Conservation (phyloP, 2,113 vertebrate species). For the Limnothrissa miodon region DNA sequence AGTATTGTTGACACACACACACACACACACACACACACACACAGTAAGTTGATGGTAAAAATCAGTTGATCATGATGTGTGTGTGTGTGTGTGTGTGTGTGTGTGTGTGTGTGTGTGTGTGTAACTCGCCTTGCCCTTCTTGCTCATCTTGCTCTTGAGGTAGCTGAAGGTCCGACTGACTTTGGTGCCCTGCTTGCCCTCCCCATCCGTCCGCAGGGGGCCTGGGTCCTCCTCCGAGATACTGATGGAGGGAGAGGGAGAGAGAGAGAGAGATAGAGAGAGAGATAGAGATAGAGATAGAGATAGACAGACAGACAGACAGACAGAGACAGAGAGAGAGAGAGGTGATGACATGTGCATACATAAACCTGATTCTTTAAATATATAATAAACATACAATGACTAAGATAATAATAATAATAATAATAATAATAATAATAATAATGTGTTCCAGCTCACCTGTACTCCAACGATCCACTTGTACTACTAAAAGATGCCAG, state of each 20-base stretch:
- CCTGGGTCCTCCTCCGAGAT: slow-evolving; percentile 83
- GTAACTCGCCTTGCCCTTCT: slow-evolving; percentile 82
- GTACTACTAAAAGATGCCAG: slow-evolving; percentile 57
- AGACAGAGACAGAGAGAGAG: neutral
- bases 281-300: neutral
- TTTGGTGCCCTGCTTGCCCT: slow-evolving; percentile 80
- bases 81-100: no score
- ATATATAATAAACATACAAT: neutral
- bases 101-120: no score
- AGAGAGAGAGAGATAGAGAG: slow-evolving; percentile 5
- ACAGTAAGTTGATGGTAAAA: no score
- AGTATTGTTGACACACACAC: neutral
- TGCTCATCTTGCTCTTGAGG: slow-evolving; percentile 93
- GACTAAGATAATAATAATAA: neutral
- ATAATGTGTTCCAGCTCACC: slow-evolving; percentile 67
- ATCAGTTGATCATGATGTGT: no score
- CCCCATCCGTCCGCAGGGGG: slow-evolving; percentile 72
- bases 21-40: neutral
- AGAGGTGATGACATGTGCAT: neutral
- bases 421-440: no score
- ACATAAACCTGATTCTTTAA: neutral
- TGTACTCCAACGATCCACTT: slow-evolving; percentile 70
- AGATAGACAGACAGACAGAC: neutral
- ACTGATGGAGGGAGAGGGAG: slow-evolving; percentile 59
- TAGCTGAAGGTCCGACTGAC: slow-evolving; percentile 95